Conservation (phyloP, 2,797 vertebrate genomes). For the Clarias laeviceps region DNA sequence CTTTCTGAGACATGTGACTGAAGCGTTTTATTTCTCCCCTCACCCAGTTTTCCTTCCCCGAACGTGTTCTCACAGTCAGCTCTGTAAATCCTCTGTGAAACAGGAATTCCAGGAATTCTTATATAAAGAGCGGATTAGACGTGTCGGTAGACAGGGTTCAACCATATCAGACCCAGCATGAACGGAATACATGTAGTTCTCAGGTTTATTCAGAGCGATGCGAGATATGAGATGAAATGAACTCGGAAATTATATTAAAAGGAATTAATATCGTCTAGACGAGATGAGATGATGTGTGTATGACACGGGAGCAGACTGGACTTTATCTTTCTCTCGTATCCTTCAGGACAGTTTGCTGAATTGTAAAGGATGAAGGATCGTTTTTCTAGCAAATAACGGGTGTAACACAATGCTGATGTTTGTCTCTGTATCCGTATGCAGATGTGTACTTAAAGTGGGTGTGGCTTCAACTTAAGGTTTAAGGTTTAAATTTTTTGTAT, state of each 20-base stretch:
- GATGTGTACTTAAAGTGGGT: not conserved
- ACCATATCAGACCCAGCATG: constrained; percentile 20
- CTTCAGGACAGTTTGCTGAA: not conserved
- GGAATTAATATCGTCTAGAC: constrained; percentile 26
- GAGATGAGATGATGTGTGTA: not conserved
- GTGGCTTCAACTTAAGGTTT: not conserved
- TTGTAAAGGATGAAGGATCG: not conserved
- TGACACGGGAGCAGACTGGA: not conserved
- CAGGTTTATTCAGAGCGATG: not conserved
- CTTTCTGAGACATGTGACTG: not conserved
- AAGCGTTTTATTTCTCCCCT: not conserved
- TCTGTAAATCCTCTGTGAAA: constrained; percentile 30
- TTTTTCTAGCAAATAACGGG: not conserved
- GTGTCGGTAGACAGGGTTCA: not conserved
- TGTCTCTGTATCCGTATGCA: not conserved
- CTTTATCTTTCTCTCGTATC: not conserved
- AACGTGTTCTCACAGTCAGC: not conserved
- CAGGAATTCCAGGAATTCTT: constrained; percentile 57
- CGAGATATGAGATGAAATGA: not conserved
- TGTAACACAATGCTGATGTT: not conserved
- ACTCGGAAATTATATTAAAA: constrained; percentile 16
- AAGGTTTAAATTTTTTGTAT: too few species aligned
- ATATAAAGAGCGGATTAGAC: constrained; percentile 27
- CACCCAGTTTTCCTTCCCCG: not conserved
- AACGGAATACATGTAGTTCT: not conserved